Conservation (phyloP, 2,113 vertebrate genomes). For the Chelonoidis abingdonii region DNA sequence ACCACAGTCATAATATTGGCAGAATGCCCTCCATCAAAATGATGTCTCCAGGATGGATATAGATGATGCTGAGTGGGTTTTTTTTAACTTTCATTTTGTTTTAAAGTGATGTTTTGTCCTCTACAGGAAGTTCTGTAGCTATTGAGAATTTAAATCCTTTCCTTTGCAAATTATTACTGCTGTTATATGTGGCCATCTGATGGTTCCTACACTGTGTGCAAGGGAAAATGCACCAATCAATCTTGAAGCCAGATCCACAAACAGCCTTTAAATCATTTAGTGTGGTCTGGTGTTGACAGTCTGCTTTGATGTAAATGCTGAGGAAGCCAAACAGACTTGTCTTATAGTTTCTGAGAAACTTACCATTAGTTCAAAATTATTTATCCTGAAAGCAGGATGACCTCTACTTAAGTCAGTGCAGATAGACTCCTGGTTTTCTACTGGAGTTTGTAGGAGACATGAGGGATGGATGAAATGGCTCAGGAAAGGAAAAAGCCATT, state of each 20-base stretch:
- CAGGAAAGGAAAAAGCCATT: neutral
- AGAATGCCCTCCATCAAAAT: neutral
- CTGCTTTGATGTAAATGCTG: neutral
- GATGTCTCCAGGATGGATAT: neutral
- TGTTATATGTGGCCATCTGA: neutral
- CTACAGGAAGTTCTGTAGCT: neutral
- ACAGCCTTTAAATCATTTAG: constrained; percentile 5
- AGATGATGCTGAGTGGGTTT: neutral
- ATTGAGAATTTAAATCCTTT: neutral
- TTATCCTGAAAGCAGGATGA: neutral
- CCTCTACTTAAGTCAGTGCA: neutral
- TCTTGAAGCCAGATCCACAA: neutral
- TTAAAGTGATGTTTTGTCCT: neutral
- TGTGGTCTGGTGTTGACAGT: neutral
- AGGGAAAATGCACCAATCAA: neutral
- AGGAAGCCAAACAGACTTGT: neutral
- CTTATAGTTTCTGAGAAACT: neutral
- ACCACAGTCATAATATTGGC: neutral
- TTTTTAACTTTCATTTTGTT: neutral
- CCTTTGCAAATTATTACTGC: neutral
- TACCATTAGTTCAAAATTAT: neutral
- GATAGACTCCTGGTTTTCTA: neutral
- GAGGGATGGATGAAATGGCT: neutral
- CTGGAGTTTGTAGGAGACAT: neutral
- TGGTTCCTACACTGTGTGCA: neutral